These are phyloP conservation scores for Tipula unca DNA, from an alignment of 2,888 invertebrate species.

Conservation along the genomic window DNA sequence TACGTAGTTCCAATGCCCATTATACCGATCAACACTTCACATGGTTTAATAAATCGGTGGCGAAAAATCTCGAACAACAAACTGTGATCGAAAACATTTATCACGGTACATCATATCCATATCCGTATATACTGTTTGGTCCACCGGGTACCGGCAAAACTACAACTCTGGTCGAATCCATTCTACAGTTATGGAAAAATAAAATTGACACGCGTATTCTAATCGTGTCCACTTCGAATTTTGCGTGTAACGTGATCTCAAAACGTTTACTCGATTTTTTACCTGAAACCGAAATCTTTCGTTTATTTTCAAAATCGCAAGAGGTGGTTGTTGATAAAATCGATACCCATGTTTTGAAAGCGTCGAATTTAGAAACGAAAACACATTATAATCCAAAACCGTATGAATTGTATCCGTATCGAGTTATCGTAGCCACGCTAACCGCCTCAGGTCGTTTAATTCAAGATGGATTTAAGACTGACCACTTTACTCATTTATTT, in stretches of 20 bases:
- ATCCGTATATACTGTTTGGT: constrained; percentile 64
- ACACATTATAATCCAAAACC: constrained; percentile 31
- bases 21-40: constrained; percentile 29
- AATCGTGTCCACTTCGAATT: constrained; percentile 46
- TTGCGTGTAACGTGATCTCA: too few species aligned
- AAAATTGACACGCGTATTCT: constrained; percentile 45
- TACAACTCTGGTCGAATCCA: constrained; percentile 55
- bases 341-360: constrained; percentile 36
- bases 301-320: constrained; percentile 41
- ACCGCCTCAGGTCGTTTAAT: constrained; percentile 43
- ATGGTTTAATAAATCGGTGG: too few species aligned
- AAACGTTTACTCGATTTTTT: constrained; percentile 38
- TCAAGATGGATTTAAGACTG: constrained; percentile 21
- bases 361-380: constrained; percentile 40
- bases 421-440: constrained; percentile 54
- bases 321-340: constrained; percentile 38
- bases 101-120: constrained; percentile 49
- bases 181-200: constrained; percentile 48
- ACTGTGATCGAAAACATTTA: constrained; percentile 50
- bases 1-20: neutral
- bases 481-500: constrained; percentile 36
- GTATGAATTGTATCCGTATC: too few species aligned
- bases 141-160: too few species aligned
- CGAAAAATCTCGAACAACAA: too few species aligned
- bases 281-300: constrained; percentile 34